These are phyloP conservation scores for Cyphomyrus plagiostoma DNA, from an alignment of 2,113 vertebrate species.

Conservation along the genomic window DNA sequence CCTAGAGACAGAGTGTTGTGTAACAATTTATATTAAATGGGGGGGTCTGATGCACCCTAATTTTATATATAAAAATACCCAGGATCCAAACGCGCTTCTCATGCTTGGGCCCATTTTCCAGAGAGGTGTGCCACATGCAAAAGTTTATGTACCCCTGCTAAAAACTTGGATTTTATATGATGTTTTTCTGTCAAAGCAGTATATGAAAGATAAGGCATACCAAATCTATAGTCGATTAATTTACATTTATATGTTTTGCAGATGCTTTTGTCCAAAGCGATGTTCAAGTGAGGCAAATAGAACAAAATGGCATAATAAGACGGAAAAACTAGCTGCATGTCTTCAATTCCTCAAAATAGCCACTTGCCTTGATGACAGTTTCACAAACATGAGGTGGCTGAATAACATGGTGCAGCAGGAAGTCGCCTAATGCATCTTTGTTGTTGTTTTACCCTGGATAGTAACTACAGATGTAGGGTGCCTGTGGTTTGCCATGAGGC, in stretches of 20 bases:
- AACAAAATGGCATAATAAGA: neutral
- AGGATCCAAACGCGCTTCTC: neutral
- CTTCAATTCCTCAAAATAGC: neutral
- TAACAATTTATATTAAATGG: no score
- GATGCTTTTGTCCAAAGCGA: neutral
- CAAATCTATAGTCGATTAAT: no score
- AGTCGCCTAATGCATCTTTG: neutral
- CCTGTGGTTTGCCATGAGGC: neutral
- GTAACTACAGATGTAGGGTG: neutral
- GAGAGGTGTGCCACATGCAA: neutral
- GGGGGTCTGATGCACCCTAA: no score
- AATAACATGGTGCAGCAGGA: neutral
- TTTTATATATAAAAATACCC: neutral
- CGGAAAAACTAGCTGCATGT: neutral
- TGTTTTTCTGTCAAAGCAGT: neutral
- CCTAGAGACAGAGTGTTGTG: no score
- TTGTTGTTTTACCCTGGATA: neutral
- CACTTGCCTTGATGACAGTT: neutral
- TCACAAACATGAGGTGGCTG: neutral
- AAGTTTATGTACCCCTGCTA: neutral
- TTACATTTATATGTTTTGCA: no score
- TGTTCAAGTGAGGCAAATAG: neutral
- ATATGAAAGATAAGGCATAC: no score
- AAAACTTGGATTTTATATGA: neutral
- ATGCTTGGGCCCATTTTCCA: neutral